Percentiles rank a stretch among this genome's conserved stretches.
These are phyloP conservation scores for Dasyprocta punctata DNA, from an alignment of 2,113 vertebrate genomes.

Conservation along the genomic window DNA sequence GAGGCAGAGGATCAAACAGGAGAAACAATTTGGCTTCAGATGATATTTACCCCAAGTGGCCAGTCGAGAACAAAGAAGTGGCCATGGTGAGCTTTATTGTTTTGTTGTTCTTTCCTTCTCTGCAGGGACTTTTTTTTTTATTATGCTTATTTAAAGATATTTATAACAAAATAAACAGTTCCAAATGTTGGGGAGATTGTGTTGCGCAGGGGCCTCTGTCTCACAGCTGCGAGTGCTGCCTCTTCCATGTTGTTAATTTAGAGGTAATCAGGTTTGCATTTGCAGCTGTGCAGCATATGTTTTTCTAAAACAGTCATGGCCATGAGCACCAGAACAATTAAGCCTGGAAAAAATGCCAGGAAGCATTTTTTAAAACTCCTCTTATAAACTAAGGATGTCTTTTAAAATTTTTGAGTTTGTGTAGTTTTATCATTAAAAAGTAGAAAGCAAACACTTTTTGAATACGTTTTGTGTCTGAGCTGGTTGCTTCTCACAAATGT, in stretches of 20 bases:
- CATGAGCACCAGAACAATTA: conserved; percentile 69
- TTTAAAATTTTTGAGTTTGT: conserved; percentile 40
- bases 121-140: background rate
- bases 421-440: background rate
- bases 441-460: background rate
- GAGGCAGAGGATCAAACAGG: background rate
- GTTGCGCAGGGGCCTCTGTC: background rate
- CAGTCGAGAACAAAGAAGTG: background rate
- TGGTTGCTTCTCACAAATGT: background rate
- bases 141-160: conserved; percentile 54
- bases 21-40: conserved; percentile 20
- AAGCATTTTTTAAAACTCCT: background rate
- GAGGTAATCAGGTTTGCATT: conserved; percentile 75
- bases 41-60: background rate
- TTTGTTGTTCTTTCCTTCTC: background rate
- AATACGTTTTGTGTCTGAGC: background rate
- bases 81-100: accelerated
- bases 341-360: conserved; percentile 53
- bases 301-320: conserved; percentile 66
- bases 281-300: conserved; percentile 40
- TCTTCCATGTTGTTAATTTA: conserved; percentile 67
- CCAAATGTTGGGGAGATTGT: conserved; percentile 14
- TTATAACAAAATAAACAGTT: conserved; percentile 41
- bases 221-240: conserved; percentile 49
- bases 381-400: conserved; percentile 31